phyloP scores from a whole-genome alignment of 2,888 invertebrate genomes.

The Torymus texanus region DNA sequence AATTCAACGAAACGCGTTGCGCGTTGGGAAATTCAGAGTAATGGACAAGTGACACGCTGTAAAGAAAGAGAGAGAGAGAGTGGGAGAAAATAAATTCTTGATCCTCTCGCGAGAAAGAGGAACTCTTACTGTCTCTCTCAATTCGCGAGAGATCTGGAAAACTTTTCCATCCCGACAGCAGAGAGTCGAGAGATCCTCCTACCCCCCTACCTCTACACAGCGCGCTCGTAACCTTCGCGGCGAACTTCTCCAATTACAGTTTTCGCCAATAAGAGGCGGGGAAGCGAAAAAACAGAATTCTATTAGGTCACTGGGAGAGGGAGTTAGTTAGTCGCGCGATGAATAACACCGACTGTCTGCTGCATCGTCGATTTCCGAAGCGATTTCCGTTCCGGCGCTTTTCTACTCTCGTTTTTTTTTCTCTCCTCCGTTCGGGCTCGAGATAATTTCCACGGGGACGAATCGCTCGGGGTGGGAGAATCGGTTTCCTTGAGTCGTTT shows the following conservation, averaged over 20 bases:
- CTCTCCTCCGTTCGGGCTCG: conserved; percentile 39
- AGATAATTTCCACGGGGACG: conserved; percentile 53
- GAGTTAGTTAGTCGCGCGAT: conserved; percentile 40
- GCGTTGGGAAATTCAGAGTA: conserved; percentile 5
- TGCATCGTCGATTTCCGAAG: conserved; percentile 27
- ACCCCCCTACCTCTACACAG: background rate
- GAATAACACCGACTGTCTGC: conserved; percentile 35
- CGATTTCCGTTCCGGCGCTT: conserved; percentile 42
- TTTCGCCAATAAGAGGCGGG: conserved; percentile 41
- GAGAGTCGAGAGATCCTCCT: background rate
- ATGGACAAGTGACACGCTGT: conserved; percentile 35
- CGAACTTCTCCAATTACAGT: conserved; percentile 55
- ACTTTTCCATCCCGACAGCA: conserved; percentile 30
- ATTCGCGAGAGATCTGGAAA: conserved; percentile 16
- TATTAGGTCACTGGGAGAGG: conserved; percentile 12
- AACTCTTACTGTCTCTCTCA: background rate
- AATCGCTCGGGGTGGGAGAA: conserved; percentile 2
- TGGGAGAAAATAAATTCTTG: conserved; percentile 39
- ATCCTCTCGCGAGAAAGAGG: background rate
- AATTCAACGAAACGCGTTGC: background rate
- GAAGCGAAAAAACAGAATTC: background rate
- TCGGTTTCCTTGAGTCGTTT: conserved; percentile 12
- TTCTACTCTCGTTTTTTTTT: conserved; percentile 20
- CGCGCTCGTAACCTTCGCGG: conserved; percentile 47
- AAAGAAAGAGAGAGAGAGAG: background rate